Evolutionary conservation across 1,140 invertebrate species (phyloP).

Genomic region (Heliothis subflexa): DNA sequence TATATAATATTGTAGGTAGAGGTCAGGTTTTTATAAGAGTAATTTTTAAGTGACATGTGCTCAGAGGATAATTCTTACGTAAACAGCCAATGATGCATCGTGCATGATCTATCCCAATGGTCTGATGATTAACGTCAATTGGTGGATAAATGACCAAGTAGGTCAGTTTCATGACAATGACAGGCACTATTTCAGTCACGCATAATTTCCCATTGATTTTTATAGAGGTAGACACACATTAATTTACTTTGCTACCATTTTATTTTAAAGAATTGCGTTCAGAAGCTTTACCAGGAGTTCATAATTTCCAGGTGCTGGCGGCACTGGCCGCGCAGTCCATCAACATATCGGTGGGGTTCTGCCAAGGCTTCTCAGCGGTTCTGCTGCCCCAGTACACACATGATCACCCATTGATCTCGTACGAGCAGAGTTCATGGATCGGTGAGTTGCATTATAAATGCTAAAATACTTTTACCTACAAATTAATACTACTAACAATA

Average conservation of each 20-base stretch:
- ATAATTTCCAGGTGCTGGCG: slow-evolving; percentile 88
- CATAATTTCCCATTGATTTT: not conserved
- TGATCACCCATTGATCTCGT: slow-evolving; percentile 85
- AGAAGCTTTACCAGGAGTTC: slow-evolving; percentile 49
- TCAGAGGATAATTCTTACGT: too few species aligned
- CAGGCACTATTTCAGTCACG: too few species aligned
- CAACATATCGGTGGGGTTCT: slow-evolving; percentile 91
- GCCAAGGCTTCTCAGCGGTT: slow-evolving; percentile 91
- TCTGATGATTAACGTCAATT: too few species aligned
- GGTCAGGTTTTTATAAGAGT: too few species aligned
- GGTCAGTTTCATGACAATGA: too few species aligned
- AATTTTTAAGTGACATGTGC: too few species aligned
- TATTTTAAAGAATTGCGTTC: not conserved
- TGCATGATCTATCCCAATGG: too few species aligned
- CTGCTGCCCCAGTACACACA: slow-evolving; percentile 89
- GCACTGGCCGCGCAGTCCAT: slow-evolving; percentile 90
- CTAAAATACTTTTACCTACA: not conserved
- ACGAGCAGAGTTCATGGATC: slow-evolving; percentile 90
- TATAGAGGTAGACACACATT: too few species aligned
- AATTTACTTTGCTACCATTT: not conserved
- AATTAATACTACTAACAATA: not conserved
- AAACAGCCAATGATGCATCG: too few species aligned
- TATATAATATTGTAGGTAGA: too few species aligned
- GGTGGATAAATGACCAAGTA: too few species aligned
- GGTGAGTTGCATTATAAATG: slow-evolving; percentile 81